Conservation (phyloP, 2,113 vertebrate species). For the Ahaetulla prasina region DNA sequence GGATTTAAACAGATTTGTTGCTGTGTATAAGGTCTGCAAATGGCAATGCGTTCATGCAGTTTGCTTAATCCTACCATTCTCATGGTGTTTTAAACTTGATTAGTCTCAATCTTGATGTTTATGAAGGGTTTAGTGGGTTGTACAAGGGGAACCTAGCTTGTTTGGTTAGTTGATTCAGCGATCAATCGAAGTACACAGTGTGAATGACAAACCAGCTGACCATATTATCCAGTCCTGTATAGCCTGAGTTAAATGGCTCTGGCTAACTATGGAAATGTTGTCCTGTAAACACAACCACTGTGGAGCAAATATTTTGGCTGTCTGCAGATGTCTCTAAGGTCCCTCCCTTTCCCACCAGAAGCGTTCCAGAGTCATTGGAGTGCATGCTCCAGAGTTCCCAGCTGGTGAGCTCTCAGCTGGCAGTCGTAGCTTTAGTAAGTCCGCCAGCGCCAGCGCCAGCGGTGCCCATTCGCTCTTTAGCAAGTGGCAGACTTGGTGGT, state of each 20-base stretch:
- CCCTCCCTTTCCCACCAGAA: background rate
- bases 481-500: background rate
- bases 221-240: background rate
- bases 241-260: background rate
- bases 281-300: background rate
- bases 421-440: background rate
- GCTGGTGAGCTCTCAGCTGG: background rate
- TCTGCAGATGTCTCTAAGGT: background rate
- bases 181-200: background rate
- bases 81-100: background rate
- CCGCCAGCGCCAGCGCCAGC: background rate
- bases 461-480: background rate
- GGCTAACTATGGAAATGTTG: background rate
- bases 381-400: background rate
- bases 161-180: background rate
- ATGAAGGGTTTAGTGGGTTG: background rate
- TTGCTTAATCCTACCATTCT: background rate
- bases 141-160: background rate
- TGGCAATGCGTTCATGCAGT: background rate
- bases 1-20: background rate
- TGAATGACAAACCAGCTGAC: background rate
- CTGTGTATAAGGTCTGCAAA: background rate
- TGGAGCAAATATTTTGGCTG: background rate
- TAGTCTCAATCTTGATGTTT: background rate
- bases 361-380: background rate